Evolutionary conservation across 2,888 invertebrate species (phyloP), one percentile per base, ranked within the genome.

Genomic region (Tethea ocularis): DNA sequence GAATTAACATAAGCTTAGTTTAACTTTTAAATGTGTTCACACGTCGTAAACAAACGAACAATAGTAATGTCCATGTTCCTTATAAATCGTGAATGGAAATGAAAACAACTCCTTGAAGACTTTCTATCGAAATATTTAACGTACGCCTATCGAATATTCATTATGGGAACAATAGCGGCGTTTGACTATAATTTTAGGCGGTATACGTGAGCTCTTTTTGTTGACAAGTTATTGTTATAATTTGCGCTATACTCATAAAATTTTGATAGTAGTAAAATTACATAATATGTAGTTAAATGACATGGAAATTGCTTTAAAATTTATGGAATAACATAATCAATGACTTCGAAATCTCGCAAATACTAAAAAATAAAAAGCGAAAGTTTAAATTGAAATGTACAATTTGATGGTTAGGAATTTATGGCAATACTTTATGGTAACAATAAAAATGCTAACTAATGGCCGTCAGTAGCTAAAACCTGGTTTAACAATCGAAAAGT

Each of bases 51-150:
- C 71, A 74, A 73, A 74, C 77, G 66, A 70, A 59, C 62, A 68
- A 71, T 68, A 58, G 66, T 61, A 71, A 72, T 64, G 63, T 70
- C 61, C 67, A 68, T 74, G 65, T 63, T 67, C 64, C 66, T 62
- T 63, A 64, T 59, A 59, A 58, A 67, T 71, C 67, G 75, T 78
- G 84, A 65, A 67, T 67, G 61, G 80, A 75, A 77, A 54, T 54
- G 54, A 54, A 67, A 66, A 73, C 74, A 76, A 81, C 63, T 72
- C 86, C 78, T 63, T 66, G 61, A 79, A 69, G 86, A 91, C 92
- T 92, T 92, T 92, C 92, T 88, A 91, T 79, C 83, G 77, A 89
- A 90, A 88, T 89, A 91, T 89, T 90, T 84, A 77, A 86, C 73
- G 84, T 74, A 71, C 74, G 80, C 82, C 82, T 75, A 78, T 82